Conservation (phyloP, 30 jellyfish, hydroid and myxozoan species). For the Chironex yamaguchii region DNA sequence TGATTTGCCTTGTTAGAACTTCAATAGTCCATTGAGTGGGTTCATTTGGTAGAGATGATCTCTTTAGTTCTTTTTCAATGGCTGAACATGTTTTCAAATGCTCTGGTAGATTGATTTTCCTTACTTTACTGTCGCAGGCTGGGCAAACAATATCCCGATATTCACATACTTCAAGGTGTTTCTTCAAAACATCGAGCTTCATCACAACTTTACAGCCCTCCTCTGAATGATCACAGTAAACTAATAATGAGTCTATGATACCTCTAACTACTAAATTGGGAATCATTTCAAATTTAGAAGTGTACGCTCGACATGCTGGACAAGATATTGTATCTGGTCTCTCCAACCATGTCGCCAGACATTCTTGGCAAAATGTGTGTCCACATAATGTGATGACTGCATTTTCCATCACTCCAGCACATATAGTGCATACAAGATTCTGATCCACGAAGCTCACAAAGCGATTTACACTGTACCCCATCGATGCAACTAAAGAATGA, state of each 20-base stretch:
- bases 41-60: conserved; percentile 14
- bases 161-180: conserved; percentile 80
- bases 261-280: conserved; percentile 85
- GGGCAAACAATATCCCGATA: conserved; percentile 85
- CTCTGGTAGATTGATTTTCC: conserved; percentile 76
- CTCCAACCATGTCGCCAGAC: conserved; percentile 89
- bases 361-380: conserved; percentile 88
- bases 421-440: conserved; percentile 85
- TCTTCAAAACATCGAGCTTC: conserved; percentile 70
- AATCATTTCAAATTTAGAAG: conserved; percentile 82
- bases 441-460: conserved; percentile 81
- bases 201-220: conserved; percentile 86
- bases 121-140: conserved; percentile 77
- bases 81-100: conserved; percentile 78
- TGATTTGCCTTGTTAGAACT: conserved; percentile 73
- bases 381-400: conserved; percentile 93
- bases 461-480: conserved; percentile 87
- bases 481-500: no score
- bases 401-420: conserved; percentile 93
- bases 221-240: conserved; percentile 88
- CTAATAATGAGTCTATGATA: conserved; percentile 74
- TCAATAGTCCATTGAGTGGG: conserved; percentile 70
- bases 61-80: conserved; percentile 70
- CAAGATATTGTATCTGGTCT: conserved; percentile 89
- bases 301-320: conserved; percentile 88